Base-by-base conservation (phyloP, 35 echinoderm and acorn worm genomes). In the Stichopus chloronotus region DNA sequence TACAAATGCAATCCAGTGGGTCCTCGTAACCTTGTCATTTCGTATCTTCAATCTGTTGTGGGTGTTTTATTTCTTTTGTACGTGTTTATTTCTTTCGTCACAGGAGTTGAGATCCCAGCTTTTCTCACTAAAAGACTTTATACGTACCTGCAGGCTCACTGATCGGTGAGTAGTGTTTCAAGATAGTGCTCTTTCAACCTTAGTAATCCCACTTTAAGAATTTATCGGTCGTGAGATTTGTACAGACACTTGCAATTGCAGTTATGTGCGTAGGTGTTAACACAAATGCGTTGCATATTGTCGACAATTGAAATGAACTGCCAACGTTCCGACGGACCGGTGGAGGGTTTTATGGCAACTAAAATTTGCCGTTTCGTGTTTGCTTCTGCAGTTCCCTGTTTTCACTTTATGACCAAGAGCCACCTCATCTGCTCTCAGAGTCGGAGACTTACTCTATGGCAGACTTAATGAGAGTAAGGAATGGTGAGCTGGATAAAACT, bases 41-140 rank as follows among this genome's bases (percentile, higher is more conserved):
- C 7, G 11, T 19, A 65, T 65, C 61, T 65, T 65, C 30, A 43
- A 43, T 43, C 30, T 3, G 3, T 43, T 43, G 30, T 43, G n/a
- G n/a, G n/a, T n/a, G n/a, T n/a, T n/a, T n/a, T n/a, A n/a, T n/a
- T n/a, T n/a, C n/a, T n/a, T n/a, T n/a, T n/a, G 7, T 53, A 86
- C 14, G 2, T 92, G 63, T 87, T 90, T 54, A 63, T 91, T 59
- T 69, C 76, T 84, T 74, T 86, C 17, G 55, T 72, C 17, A 10
- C 94, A 99, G 97, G 97, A 99, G 81, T 63, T 96, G 12, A 88
- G 97, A 85, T 87, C 88, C 12, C 97, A 96, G 61, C 86, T 99
- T 16, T 99, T 95, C 72, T 96, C 88, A 58, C 81, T 99, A 63
- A 99, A 99, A 58, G 97, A 99, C 57, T 99, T 99, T 92, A 71